These are phyloP conservation scores for Melitaea athalia DNA, from an alignment of 2,888 invertebrate species.

Conservation along the genomic window DNA sequence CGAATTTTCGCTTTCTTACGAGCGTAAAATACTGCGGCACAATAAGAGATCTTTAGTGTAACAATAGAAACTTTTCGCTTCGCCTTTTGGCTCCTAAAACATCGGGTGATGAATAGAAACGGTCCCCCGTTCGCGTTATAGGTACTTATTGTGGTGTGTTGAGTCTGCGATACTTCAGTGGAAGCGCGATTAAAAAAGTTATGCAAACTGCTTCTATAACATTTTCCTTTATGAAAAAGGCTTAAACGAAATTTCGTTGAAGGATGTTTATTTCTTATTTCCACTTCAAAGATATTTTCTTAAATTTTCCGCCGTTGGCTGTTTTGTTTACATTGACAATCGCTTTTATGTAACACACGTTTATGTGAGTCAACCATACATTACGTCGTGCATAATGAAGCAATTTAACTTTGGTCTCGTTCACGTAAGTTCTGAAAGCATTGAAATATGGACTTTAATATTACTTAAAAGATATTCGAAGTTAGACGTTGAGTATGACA, in stretches of 20 bases:
- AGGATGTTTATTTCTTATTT: conserved; percentile 24
- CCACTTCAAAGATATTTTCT: conserved; percentile 17
- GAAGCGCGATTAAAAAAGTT: conserved; percentile 69
- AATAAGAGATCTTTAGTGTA: conserved; percentile 51
- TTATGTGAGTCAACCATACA: not conserved
- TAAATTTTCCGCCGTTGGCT: conserved; percentile 2
- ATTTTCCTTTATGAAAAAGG: conserved; percentile 37
- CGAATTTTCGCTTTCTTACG: conserved; percentile 43
- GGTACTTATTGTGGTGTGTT: conserved; percentile 45
- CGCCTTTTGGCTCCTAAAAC: conserved; percentile 63
- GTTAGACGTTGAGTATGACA: conserved; percentile 27
- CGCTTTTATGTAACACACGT: not conserved
- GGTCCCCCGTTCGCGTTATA: conserved; percentile 45
- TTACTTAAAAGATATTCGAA: conserved; percentile 35
- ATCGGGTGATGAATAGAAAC: conserved; percentile 60
- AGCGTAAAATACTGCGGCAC: conserved; percentile 57
- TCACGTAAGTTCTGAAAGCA: conserved; percentile 29
- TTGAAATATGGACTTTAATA: conserved; percentile 38
- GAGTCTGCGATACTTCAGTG: conserved; percentile 49
- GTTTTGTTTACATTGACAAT: conserved; percentile 11
- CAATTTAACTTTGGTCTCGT: conserved; percentile 30
- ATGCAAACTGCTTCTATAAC: conserved; percentile 46
- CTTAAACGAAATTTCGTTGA: conserved; percentile 22
- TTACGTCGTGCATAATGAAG: conserved; percentile 26
- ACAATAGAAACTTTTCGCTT: conserved; percentile 67